Evolutionary conservation across 2,888 invertebrate genomes (phyloP).

Genomic region (Griposia aprilina): DNA sequence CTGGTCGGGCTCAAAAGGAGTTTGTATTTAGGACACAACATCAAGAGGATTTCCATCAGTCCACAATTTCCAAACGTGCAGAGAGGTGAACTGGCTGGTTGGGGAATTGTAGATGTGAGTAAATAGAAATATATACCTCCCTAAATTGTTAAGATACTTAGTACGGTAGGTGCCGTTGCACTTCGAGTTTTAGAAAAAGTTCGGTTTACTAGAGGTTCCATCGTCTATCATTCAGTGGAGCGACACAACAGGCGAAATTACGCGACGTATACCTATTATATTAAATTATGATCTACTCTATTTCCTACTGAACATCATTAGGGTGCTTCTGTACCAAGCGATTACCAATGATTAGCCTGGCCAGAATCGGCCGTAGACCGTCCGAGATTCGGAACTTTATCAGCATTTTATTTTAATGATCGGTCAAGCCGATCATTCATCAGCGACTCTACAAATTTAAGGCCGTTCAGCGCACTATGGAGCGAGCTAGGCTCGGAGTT

Average conservation of each 20-base stretch:
- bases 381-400: neutral
- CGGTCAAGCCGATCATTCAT: too few species aligned
- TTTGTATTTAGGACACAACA: constrained; percentile 33
- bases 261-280: neutral
- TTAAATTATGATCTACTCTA: neutral
- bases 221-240: neutral
- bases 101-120: constrained; percentile 44
- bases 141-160: neutral
- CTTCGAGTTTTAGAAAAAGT: neutral
- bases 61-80: constrained; percentile 24
- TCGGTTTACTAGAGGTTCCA: neutral
- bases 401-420: neutral
- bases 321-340: neutral
- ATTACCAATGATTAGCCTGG: too few species aligned
- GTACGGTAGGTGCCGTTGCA: neutral
- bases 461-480: too few species aligned
- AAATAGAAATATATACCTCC: neutral
- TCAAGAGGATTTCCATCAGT: constrained; percentile 26
- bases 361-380: neutral
- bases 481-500: too few species aligned
- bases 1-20: constrained; percentile 42
- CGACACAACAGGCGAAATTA: neutral
- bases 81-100: constrained; percentile 11
- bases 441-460: too few species aligned
- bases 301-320: neutral